Evolutionary conservation across 2,113 vertebrate genomes (phyloP), one percentile per base, ranked within the genome.

Genomic region (Mastomys natalensis): DNA sequence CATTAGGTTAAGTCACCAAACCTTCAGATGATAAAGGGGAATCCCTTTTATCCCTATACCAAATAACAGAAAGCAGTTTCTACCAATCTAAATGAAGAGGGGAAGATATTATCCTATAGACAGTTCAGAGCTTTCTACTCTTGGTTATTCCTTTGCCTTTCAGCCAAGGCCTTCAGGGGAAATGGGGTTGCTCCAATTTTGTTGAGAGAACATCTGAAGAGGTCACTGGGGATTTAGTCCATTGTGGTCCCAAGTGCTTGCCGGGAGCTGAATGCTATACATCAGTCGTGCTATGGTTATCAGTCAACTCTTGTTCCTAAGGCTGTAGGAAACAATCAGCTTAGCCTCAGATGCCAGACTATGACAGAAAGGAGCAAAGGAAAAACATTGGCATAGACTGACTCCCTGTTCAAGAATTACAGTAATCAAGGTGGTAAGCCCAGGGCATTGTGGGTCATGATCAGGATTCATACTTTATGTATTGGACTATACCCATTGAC

Each of bases 141-240:
- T 66, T 22, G 58, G 62, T 37, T 37, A 37, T 45, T 89, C 84
- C 90, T 62, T 31, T 87, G n/a, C 70, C 64, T 84, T 76, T 40
- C 5, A 3, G 70, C 53, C 72, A 37, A 85, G 22, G 89, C 5
- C 12, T 45, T 87, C 78, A 53, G n/a, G 26, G 34, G 17, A 90
- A 96, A 74, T 19, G 26, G 29, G 55, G n/a, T 74, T 78, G 7
- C 60, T 85, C 17, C 87, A 43, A 13, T 80, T 87, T 92, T 86
- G 13, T 76, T 90, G 55, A 48, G 37, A 85, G 66, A 88, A 72
- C 70, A 81, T 68, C 84, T 72, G 58, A 77, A 89, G 90, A 91
- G 86, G 70, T 31, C 8, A 94, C 64, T 95, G 48, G 43, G 16
- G 31, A 40, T 89, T 88, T 93, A 90, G 95, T 93, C 87, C 81